Conservation (phyloP, 2,113 vertebrate species). For the Carassius carassius region DNA sequence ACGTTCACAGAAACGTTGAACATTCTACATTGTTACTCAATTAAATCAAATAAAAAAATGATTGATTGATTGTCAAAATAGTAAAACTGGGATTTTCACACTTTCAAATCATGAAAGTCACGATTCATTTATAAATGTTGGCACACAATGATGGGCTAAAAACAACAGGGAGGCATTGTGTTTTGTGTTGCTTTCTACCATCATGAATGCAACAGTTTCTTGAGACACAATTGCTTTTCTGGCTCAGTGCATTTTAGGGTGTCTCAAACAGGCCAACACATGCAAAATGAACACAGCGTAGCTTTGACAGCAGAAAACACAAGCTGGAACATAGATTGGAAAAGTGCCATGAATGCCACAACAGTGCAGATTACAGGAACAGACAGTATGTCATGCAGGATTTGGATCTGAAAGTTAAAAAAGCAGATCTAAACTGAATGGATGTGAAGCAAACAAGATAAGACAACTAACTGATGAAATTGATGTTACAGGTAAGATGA, state of each 20-base stretch:
- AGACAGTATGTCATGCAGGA: not conserved
- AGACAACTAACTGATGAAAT: not conserved
- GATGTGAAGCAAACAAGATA: not conserved
- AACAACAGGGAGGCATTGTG: not conserved
- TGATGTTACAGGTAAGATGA: not conserved
- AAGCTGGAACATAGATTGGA: slow-evolving; percentile 22
- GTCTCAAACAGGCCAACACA: slow-evolving; percentile 4
- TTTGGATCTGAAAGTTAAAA: not conserved
- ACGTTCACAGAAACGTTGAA: no score
- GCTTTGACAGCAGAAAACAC: slow-evolving; percentile 7
- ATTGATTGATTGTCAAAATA: not conserved
- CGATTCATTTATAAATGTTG: no score
- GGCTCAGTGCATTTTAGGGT: not conserved
- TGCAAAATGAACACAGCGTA: not conserved
- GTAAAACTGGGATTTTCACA: not conserved
- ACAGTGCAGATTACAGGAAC: slow-evolving; percentile 6
- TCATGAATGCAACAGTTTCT: not conserved
- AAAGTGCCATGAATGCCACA: not conserved
- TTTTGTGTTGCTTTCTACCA: not conserved
- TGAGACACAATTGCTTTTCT: not conserved
- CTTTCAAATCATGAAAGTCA: no score
- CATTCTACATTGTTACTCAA: not conserved
- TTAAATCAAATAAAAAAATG: not conserved
- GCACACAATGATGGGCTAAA: not conserved
- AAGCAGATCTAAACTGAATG: not conserved